These are phyloP conservation scores for Emys orbicularis DNA, from an alignment of 2,797 vertebrate genomes.

Conservation along the genomic window DNA sequence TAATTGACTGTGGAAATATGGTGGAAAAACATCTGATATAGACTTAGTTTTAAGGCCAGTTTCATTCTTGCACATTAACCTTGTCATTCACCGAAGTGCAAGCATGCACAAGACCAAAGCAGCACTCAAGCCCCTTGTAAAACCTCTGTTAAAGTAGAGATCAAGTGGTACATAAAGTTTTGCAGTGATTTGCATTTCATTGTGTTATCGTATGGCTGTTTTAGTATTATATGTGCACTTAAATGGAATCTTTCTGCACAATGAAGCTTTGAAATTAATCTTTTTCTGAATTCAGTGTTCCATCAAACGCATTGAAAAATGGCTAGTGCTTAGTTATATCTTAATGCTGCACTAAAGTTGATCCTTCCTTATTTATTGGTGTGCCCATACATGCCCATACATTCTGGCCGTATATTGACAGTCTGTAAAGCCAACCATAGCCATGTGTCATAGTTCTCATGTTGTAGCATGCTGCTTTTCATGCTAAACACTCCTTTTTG, in stretches of 20 bases:
- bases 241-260: neutral
- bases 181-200: neutral
- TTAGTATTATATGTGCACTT: neutral
- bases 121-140: neutral
- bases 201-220: neutral
- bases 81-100: neutral
- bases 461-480: neutral
- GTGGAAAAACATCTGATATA: rapidly evolving
- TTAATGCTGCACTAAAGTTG: neutral
- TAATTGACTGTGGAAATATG: neutral
- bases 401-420: neutral
- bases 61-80: neutral
- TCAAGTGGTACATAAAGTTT: neutral
- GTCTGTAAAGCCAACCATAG: neutral
- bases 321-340: neutral
- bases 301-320: neutral
- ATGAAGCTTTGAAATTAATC: neutral
- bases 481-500: neutral
- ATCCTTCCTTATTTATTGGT: neutral
- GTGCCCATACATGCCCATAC: neutral
- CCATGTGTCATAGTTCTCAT: neutral
- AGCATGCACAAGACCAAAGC: neutral
- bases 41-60: neutral
- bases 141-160: neutral
- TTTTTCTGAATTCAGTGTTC: neutral